phyloP scores from a whole-genome alignment of 2,797 vertebrate genomes.

The Alcedo atthis region DNA sequence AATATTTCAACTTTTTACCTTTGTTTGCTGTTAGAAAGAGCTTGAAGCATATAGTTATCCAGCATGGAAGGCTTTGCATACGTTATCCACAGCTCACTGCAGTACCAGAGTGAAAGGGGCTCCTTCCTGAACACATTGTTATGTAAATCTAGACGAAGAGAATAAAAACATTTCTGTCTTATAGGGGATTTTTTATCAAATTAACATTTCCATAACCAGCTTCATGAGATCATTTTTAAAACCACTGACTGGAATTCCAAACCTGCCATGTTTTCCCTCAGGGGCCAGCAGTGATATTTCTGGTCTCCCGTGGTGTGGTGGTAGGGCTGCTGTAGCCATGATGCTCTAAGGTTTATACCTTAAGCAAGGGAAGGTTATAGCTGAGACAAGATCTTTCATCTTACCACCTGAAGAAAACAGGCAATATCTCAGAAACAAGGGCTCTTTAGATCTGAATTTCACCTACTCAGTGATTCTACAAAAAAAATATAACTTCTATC shows the following conservation, averaged over 20 bases:
- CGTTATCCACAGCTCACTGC: not conserved
- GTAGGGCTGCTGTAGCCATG: accelerated
- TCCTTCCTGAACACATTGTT: not conserved
- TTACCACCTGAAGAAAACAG: not conserved
- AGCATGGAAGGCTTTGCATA: not conserved
- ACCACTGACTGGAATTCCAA: not conserved
- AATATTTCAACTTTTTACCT: not conserved
- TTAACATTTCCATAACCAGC: not conserved
- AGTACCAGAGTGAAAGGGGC: not conserved
- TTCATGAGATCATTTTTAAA: not conserved
- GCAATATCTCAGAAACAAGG: not conserved
- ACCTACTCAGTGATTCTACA: not conserved
- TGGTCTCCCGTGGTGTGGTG: not conserved
- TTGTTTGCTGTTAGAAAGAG: not conserved
- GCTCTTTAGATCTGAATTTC: not conserved
- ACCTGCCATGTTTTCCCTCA: not conserved
- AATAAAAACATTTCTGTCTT: not conserved
- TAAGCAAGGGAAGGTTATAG: not conserved
- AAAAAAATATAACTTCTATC: not conserved
- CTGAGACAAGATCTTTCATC: not conserved
- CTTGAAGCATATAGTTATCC: not conserved
- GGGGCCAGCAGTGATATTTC: accelerated
- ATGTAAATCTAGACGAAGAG: not conserved
- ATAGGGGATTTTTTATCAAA: not conserved
- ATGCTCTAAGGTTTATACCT: not conserved